Percentiles rank a stretch among this genome's conserved stretches.
Evolutionary conservation across 2,888 invertebrate species (phyloP).

Genomic region (Pyrrhosoma nymphula): DNA sequence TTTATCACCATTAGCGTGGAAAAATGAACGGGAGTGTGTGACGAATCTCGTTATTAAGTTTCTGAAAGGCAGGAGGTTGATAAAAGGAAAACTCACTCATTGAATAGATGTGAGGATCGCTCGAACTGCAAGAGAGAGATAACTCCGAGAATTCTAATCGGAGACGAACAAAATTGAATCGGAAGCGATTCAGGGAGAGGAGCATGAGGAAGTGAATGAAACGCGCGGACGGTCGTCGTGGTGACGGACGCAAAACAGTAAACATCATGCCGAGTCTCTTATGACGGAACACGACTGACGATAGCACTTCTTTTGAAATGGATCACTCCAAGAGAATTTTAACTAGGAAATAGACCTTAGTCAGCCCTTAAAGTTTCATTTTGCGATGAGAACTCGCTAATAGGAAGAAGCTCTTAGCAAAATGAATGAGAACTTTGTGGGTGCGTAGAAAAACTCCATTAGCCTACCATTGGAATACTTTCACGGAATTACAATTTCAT

Average conservation of each 20-base stretch:
- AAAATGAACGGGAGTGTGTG: no score
- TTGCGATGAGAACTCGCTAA: neutral
- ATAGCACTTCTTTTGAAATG: neutral
- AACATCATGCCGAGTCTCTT: neutral
- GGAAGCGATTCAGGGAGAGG: no score
- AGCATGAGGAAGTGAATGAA: neutral
- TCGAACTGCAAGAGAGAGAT: no score
- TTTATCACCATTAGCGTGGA: no score
- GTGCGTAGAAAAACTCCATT: neutral
- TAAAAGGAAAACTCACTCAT: no score
- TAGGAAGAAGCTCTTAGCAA: neutral
- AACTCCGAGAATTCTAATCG: neutral
- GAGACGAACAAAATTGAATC: neutral
- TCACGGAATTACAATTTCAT: neutral
- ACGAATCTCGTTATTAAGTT: no score
- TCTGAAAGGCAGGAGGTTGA: no score
- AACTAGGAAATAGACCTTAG: neutral
- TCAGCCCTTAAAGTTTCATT: neutral
- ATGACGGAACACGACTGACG: neutral
- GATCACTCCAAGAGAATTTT: neutral
- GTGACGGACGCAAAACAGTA: neutral
- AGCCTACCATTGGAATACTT: neutral
- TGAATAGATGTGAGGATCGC: no score
- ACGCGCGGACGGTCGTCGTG: neutral
- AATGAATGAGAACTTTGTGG: neutral